A percentile compares a stretch with the other conserved stretches of the same genome.
These are phyloP conservation scores for Mobula birostris DNA, from an alignment of 2,113 vertebrate genomes.

Conservation along the genomic window DNA sequence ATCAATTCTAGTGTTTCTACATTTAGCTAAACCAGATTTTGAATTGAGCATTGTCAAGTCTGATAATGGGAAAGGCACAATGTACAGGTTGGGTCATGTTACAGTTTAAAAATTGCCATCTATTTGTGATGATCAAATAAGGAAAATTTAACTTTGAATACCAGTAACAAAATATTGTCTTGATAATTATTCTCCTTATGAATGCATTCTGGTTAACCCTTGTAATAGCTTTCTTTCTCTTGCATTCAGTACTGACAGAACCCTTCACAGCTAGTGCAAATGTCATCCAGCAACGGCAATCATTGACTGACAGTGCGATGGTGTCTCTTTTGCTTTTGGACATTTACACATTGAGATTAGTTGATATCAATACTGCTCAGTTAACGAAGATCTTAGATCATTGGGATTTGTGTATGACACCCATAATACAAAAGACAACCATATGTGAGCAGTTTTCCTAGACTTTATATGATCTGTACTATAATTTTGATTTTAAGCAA, in stretches of 20 bases:
- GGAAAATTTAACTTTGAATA: neutral
- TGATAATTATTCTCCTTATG: neutral
- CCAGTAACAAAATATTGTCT: neutral
- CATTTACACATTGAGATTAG: neutral
- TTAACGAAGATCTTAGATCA: neutral
- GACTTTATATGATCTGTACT: too few species aligned
- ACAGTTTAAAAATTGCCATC: too few species aligned
- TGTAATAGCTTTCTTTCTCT: neutral
- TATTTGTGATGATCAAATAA: neutral
- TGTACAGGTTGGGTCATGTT: neutral
- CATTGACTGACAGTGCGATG: neutral
- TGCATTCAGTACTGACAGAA: too few species aligned
- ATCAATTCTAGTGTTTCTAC: neutral
- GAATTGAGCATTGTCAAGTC: neutral
- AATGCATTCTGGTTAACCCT: neutral
- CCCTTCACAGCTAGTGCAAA: too few species aligned
- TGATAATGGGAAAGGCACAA: neutral
- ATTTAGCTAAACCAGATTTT: neutral
- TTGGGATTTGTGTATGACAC: neutral
- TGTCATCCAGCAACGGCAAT: neutral
- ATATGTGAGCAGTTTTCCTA: too few species aligned
- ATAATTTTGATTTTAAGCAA: too few species aligned
- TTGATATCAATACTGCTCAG: neutral
- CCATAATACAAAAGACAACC: too few species aligned
- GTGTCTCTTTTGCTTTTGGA: neutral